These are phyloP conservation scores for Xanthia togata DNA, from an alignment of 2,888 invertebrate genomes.

Conservation along the genomic window DNA sequence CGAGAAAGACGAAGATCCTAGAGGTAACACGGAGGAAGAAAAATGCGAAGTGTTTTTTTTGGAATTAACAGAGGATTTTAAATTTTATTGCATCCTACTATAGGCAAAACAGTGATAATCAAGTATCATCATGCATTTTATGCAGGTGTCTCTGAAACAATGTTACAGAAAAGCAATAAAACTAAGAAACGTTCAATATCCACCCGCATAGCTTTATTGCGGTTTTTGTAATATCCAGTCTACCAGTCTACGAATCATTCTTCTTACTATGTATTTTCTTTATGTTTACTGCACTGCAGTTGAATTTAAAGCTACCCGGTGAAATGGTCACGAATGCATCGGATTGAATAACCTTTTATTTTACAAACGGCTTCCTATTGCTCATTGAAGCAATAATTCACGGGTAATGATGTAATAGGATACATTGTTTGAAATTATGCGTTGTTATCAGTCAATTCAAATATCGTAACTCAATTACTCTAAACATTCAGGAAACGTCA, in stretches of 20 bases:
- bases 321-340: constrained; percentile 59
- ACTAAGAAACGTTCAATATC: constrained; percentile 29
- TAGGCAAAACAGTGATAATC: background rate
- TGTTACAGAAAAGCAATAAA: constrained; percentile 6
- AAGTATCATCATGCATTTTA: background rate
- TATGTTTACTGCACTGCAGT: constrained; percentile 30
- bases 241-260: constrained; percentile 35
- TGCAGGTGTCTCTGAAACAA: constrained; percentile 7
- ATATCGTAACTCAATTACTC: constrained; percentile 80
- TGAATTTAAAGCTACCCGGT: constrained; percentile 32
- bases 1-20: background rate
- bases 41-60: background rate
- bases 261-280: constrained; percentile 54
- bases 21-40: background rate
- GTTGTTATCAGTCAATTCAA: constrained; percentile 76
- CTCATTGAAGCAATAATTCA: constrained; percentile 71
- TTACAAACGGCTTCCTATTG: constrained; percentile 65
- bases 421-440: constrained; percentile 71
- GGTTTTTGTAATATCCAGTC: constrained; percentile 57
- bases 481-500: constrained; percentile 82
- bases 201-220: constrained; percentile 62
- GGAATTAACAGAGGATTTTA: background rate
- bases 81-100: background rate
- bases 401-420: constrained; percentile 70
- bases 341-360: constrained; percentile 70